Evolutionary conservation across 2,888 invertebrate genomes (phyloP), one percentile per base, ranked within the genome.

Genomic region (Carpatolechia fugitivella): DNA sequence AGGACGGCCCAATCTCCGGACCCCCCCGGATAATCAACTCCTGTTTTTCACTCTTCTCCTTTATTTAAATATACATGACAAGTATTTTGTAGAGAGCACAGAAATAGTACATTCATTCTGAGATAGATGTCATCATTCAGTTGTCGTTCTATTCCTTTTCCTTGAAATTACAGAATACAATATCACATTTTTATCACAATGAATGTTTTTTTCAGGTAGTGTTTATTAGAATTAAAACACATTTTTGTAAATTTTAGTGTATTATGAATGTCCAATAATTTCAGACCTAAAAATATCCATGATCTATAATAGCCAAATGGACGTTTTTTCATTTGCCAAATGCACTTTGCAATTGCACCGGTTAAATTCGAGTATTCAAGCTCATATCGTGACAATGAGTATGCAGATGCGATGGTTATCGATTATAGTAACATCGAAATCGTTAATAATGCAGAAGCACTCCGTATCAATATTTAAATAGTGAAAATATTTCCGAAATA

Each of bases 1-100:
- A 20, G 13, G 29, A 44, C 5, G n/a, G 61, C 74, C 65, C 83
- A 84, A 89, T 89, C 82, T 88, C 87, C 86, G 86, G 82, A 61
- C 72, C 71, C 69, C 65, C 63, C 60, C 65, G 61, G 66, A 76
- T 80, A 79, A 85, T 83, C 80, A 81, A 75, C 72, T 60, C 61
- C 65, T 64, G 62, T 69, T 72, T 67, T 67, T 68, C 40, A 41
- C 40, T 41, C 18, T 65, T 72, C 70, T 69, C 72, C 62, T 66
- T 69, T 63, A 63, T 65, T 71, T 72, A 66, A 76, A 72, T 70
- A 70, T 65, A 63, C 60, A 68, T 57, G 62, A 55, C 51, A 35
- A 13, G 7, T 13, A 50, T 24, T 3, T 6, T 24, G 24, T 24
- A 4, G 24, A 24, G 24, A 24, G 24, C 24, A 24, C 24, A 6